Evolutionary conservation across 92 coral and sea anemone genomes (phyloP).

Genomic region (Epizoanthus ramosus): DNA sequence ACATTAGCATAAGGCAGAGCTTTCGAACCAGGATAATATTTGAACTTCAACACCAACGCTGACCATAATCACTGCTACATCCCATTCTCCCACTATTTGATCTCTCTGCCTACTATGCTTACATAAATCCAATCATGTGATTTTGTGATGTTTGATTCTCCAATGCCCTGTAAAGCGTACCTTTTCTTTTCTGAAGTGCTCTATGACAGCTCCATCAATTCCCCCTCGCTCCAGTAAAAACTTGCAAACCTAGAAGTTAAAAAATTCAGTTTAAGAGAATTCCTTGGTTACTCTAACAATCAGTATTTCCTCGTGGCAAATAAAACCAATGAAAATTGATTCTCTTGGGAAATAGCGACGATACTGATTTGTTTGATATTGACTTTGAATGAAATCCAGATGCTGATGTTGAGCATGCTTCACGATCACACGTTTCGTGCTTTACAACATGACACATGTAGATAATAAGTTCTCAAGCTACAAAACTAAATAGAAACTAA

Average conservation of each 20-base stretch:
- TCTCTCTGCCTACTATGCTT: too few relatives aligned
- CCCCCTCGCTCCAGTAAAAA: neutral
- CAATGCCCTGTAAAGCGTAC: neutral
- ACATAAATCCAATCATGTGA: too few relatives aligned
- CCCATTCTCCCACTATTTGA: too few relatives aligned
- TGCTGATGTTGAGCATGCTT: neutral
- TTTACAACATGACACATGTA: too few relatives aligned
- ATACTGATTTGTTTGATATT: neutral
- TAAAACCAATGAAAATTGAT: neutral
- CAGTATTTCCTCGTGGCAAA: neutral
- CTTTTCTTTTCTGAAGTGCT: neutral
- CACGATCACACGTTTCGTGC: neutral
- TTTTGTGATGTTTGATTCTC: too few relatives aligned
- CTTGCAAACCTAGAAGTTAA: neutral
- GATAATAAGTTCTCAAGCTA: too few relatives aligned
- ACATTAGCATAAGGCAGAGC: too few relatives aligned
- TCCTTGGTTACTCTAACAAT: neutral
- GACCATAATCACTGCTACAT: neutral
- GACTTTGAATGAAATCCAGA: neutral
- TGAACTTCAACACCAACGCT: neutral
- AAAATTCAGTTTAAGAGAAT: neutral
- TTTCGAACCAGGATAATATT: slow-evolving; percentile 7
- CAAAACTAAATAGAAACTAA: neutral
- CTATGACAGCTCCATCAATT: slow-evolving; percentile 2
- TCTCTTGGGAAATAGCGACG: neutral